These are phyloP conservation scores for Macrocentrus cingulum DNA, from an alignment of 1,140 invertebrate species.

Conservation along the genomic window DNA sequence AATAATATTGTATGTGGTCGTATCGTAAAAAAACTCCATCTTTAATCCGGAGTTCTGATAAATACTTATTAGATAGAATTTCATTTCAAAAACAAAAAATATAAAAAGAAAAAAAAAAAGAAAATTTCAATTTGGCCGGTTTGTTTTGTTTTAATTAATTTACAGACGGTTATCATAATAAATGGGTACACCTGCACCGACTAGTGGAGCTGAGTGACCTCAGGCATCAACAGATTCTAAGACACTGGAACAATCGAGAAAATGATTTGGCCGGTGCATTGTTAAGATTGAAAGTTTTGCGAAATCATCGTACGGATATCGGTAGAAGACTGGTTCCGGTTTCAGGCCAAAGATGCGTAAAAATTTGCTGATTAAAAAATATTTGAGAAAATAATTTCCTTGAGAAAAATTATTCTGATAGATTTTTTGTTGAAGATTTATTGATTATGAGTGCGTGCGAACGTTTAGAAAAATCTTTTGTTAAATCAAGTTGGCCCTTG, in stretches of 20 bases:
- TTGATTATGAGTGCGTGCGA: slow-evolving; percentile 21
- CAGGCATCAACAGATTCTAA: slow-evolving; percentile 49
- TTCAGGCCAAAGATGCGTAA: slow-evolving; percentile 3
- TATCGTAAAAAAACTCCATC: slow-evolving; percentile 3
- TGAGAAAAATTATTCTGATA: too few species aligned
- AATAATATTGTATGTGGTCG: too few species aligned
- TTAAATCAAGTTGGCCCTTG: not conserved
- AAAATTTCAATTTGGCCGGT: slow-evolving; percentile 6
- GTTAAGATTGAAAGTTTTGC: slow-evolving; percentile 26
- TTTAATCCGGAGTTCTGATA: too few species aligned
- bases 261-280: slow-evolving; percentile 25
- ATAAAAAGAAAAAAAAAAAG: slow-evolving; percentile 11
- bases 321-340: not conserved
- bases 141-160: slow-evolving; percentile 47
- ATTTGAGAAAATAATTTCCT: not conserved
- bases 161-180: slow-evolving; percentile 50
- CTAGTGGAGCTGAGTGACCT: slow-evolving; percentile 51
- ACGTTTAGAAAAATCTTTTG: not conserved
- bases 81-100: too few species aligned
- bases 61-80: too few species aligned
- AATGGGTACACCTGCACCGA: slow-evolving; percentile 48
- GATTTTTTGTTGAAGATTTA: not conserved
- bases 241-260: slow-evolving; percentile 52
- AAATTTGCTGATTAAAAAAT: too few species aligned
- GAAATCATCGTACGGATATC: slow-evolving; percentile 20